These are phyloP conservation scores for Rapana venosa DNA, from an alignment of 2,888 invertebrate genomes.

Conservation along the genomic window DNA sequence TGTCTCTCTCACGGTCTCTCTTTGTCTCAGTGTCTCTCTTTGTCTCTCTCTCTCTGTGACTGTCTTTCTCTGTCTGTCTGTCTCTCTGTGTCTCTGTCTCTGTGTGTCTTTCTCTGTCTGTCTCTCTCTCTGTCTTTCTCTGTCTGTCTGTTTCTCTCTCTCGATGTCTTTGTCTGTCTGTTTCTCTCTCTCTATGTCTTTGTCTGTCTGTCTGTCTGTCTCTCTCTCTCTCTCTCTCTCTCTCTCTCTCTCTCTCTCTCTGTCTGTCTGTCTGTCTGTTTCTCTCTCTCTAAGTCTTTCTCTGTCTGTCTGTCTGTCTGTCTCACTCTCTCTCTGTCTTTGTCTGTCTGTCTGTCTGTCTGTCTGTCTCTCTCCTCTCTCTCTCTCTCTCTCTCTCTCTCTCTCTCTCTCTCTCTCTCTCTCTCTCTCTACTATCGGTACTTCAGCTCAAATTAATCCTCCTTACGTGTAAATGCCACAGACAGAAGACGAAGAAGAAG, in stretches of 20 bases:
- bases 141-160: too few species aligned
- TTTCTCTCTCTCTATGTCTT: not conserved
- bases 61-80: too few species aligned
- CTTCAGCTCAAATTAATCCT: too few species aligned
- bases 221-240: not conserved
- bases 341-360: slow-evolving; percentile 20
- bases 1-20: too few species aligned
- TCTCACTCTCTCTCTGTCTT: slow-evolving; percentile 29
- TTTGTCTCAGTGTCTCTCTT: too few species aligned
- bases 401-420: slow-evolving; percentile 4
- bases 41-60: too few species aligned
- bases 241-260: not conserved
- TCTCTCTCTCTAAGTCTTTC: not conserved
- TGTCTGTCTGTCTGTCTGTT: not conserved
- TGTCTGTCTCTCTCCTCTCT: not conserved
- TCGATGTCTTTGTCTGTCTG: too few species aligned
- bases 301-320: slow-evolving; percentile 19
- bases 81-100: too few species aligned
- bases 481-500: too few species aligned
- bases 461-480: too few species aligned
- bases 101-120: too few species aligned
- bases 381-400: slow-evolving; percentile 4
- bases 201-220: not conserved
- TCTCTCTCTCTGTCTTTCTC: too few species aligned
- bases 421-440: not conserved